Conservation (phyloP, 2,888 invertebrate species). For the Phytoseiulus persimilis region DNA sequence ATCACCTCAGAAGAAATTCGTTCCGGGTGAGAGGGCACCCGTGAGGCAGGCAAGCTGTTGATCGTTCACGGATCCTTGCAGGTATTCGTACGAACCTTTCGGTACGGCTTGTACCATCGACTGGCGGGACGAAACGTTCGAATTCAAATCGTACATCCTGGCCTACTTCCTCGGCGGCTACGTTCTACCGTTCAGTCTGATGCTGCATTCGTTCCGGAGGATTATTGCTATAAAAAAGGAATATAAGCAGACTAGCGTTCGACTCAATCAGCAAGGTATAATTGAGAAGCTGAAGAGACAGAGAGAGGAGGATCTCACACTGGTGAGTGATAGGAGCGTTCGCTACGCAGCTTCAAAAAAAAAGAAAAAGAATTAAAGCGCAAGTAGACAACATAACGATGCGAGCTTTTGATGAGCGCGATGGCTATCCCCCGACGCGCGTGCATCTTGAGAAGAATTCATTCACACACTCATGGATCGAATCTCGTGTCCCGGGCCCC, state of each 20-base stretch:
- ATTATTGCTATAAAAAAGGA: not conserved
- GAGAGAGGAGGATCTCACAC: slow-evolving; percentile 46
- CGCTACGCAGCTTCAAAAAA: slow-evolving; percentile 45
- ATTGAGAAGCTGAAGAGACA: slow-evolving; percentile 13
- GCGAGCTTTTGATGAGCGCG: too few species aligned
- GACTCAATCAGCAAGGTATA: slow-evolving; percentile 11
- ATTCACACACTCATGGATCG: too few species aligned
- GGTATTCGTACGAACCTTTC: slow-evolving; percentile 47
- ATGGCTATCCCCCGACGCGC: too few species aligned
- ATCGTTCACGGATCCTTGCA: slow-evolving; percentile 38
- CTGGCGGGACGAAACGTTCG: slow-evolving; percentile 47
- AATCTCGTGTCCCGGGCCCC: too few species aligned
- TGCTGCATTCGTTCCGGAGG: slow-evolving; percentile 15
- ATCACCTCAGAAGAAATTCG: not conserved
- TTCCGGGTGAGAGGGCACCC: not conserved
- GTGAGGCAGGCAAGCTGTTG: not conserved
- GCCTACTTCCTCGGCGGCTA: slow-evolving; percentile 46
- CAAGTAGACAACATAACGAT: too few species aligned
- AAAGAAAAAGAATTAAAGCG: slow-evolving; percentile 44
- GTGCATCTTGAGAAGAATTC: too few species aligned
- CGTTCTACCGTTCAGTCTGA: slow-evolving; percentile 44
- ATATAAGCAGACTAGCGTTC: not conserved
- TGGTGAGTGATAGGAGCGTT: slow-evolving; percentile 41
- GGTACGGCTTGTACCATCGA: slow-evolving; percentile 48
- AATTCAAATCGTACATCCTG: slow-evolving; percentile 47